Conservation (phyloP, 2,113 vertebrate genomes). For the crab-eating macaque (Macaca fascicularis) region T2T-MFA8v1.1 NC_088377.1:159500001-159500500, state of each 20-base stretch:
- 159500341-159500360: background rate
- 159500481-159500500: background rate
- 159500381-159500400: background rate
- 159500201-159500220: background rate
- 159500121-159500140: background rate
- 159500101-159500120: background rate
- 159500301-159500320: background rate
- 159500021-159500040: background rate
- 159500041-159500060: background rate
- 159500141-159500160: background rate
- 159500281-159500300: background rate
- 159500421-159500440: background rate
- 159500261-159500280: background rate
- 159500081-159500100: background rate
- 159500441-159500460: background rate
- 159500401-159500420: background rate
- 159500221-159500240: background rate
- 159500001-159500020: background rate
- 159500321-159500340: background rate
- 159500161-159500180: background rate
- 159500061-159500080: background rate
- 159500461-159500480: background rate
- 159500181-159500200: background rate
- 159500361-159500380: background rate
- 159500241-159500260: background rate